These are phyloP conservation scores for Eulemur rufifrons DNA, from an alignment of 2,113 vertebrate genomes.

Conservation along the genomic window DNA sequence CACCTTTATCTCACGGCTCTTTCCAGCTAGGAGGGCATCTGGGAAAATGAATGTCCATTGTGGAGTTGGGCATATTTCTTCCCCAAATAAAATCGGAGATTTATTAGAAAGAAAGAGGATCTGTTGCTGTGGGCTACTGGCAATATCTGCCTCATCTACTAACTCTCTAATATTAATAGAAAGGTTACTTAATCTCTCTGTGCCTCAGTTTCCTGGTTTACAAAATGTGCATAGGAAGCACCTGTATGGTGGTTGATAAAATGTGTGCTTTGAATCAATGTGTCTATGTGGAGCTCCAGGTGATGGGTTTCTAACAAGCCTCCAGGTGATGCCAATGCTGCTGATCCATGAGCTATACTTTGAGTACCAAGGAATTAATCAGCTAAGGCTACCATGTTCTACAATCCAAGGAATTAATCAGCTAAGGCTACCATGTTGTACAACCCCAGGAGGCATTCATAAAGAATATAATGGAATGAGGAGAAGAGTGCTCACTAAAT, in stretches of 20 bases:
- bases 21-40: background rate
- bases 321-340: background rate
- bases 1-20: background rate
- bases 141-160: background rate
- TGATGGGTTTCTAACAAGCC: background rate
- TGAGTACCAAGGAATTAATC: background rate
- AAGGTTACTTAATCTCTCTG: background rate
- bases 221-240: background rate
- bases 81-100: background rate
- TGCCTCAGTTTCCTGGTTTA: background rate
- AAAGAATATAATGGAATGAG: background rate
- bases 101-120: background rate
- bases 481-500: background rate
- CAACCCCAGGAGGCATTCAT: fast-evolving
- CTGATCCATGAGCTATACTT: background rate
- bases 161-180: background rate
- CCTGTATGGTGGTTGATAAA: background rate
- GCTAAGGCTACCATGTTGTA: background rate
- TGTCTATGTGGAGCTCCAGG: background rate
- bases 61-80: background rate
- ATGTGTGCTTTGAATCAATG: background rate
- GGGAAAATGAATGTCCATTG: background rate
- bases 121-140: background rate
- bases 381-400: background rate
- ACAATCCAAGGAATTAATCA: background rate